Evolutionary conservation across 2,888 invertebrate species (phyloP), one percentile per base, ranked within the genome.

Genomic region (Microctonus hyperodae): DNA sequence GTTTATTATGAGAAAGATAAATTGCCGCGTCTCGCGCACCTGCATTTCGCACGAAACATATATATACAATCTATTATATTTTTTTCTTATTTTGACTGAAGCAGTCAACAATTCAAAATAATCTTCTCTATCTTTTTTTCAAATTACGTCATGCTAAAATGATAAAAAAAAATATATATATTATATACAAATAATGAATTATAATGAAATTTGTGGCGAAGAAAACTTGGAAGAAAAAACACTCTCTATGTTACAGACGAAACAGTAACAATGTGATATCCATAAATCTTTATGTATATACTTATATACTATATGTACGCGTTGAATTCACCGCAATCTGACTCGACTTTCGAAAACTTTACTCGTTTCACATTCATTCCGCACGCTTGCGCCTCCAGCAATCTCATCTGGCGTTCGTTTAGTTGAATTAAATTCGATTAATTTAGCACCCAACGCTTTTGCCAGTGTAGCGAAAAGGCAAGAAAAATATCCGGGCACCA

Each of bases 361-460:
- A 56, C 66, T 66, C 66, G 66, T 66, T 66, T 66, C 35, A 16
- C 56, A 61, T 66, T 55, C 56, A 55, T 66, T 66, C 66, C 60
- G 66, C 66, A 66, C 66, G 66, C 60, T 66, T 40, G 55, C 55
- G 40, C 65, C 53, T 31, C 44, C 56, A 55, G 61, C 61, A 66
- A 66, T 61, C 66, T 44, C 66, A 66, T 66, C 53, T 66, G 66
- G 66, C 61, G 53, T 66, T 66, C 61, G 66, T 66, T 66, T 60
- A 62, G 62, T 62, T 67, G 62, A 67, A 67, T 63, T 62, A 67
- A 67, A 67, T 67, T 67, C 62, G 62, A 67, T 67, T 67, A 63
- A 67, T 67, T 67, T 67, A 62, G 53, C 67, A 67, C 67, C 57
- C 31, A 33, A 62, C 57, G 62, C 62, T 58, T 57, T 48, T 44